Base-by-base conservation (phyloP, 1,140 invertebrate species). In the Sycophaga agraensis region DNA sequence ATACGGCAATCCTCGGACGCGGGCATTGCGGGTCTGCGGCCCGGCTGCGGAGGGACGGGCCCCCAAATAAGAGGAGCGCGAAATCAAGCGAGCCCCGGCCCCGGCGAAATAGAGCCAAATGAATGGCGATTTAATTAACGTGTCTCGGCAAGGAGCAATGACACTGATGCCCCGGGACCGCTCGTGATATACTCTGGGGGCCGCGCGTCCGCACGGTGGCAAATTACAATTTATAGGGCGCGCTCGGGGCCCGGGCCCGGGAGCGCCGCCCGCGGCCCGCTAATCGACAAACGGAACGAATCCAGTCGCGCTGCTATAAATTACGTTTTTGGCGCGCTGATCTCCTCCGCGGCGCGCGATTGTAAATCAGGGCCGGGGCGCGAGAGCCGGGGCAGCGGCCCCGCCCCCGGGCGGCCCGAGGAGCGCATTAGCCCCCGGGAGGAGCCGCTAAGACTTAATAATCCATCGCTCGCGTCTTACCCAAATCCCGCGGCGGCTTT, bases 241-340 rank as follows among this genome's bases (percentile, higher is more conserved):
- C 46, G 51, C 39, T 55, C 39, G 16, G 17, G 21, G 51, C 7
- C 12, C n/a, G 14, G 43, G 45, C 46, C 19, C 16, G 28, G 31
- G 16, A 34, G 16, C 48, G 8, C 14, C 48, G 31, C 12, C 17
- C 28, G 43, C 24, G n/a, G 50, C 31, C 31, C 57, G 57, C 57
- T 66, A 68, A 68, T 68, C 67, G 67, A 68, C 67, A 64, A 63
- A 68, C 65, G 67, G 64, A 69, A 67, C 68, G 66, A 69, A 69
- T 69, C 48, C 50, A 54, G 34, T 54, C 59, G 49, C 28, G 57
- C 46, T 66, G 55, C 49, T 64, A 68, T 64, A 68, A 66, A 66
- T 68, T 57, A 48, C 51, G 56, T 64, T 66, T 64, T 61, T 56
- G 49, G 57, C 56, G 28, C 26, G 45, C 35, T 42, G 37, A 43